Percentiles rank a stretch among this genome's conserved stretches.
phyloP scores from a whole-genome alignment of 2,888 invertebrate species.

The Suillia variegata region DNA sequence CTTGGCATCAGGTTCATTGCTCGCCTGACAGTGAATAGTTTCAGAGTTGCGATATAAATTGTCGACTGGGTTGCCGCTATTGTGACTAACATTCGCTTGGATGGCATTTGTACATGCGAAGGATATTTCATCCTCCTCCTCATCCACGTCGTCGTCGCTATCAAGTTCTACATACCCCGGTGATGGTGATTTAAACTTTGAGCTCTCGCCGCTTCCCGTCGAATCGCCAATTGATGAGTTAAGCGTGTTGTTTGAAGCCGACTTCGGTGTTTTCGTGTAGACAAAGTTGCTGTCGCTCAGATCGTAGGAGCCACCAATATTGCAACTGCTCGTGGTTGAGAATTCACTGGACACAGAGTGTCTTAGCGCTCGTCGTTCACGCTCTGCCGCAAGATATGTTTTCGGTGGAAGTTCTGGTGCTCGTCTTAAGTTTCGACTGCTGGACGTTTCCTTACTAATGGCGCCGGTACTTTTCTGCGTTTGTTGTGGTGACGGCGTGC shows the following conservation, averaged over 20 bases:
- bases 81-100: neutral
- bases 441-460: constrained; percentile 35
- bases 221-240: constrained; percentile 47
- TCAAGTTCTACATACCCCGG: constrained; percentile 53
- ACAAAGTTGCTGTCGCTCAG: constrained; percentile 29
- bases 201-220: constrained; percentile 49
- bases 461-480: constrained; percentile 31
- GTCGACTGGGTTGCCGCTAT: constrained; percentile 21
- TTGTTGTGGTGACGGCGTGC: constrained; percentile 3
- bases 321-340: constrained; percentile 42
- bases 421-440: constrained; percentile 29
- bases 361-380: constrained; percentile 31
- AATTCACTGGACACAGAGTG: constrained; percentile 51
- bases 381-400: constrained; percentile 34
- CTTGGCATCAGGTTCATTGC: constrained; percentile 40
- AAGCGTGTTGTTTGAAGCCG: constrained; percentile 49
- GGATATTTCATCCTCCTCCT: constrained; percentile 18
- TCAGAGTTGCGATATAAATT: constrained; percentile 19
- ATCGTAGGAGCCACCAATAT: constrained; percentile 15
- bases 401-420: constrained; percentile 48
- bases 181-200: constrained; percentile 57
- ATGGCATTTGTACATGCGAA: neutral
- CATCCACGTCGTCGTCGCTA: constrained; percentile 16
- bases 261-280: constrained; percentile 40
- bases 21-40: constrained; percentile 27